Evolutionary conservation across 2,888 invertebrate genomes (phyloP).

Genomic region (Drosophila merina): DNA sequence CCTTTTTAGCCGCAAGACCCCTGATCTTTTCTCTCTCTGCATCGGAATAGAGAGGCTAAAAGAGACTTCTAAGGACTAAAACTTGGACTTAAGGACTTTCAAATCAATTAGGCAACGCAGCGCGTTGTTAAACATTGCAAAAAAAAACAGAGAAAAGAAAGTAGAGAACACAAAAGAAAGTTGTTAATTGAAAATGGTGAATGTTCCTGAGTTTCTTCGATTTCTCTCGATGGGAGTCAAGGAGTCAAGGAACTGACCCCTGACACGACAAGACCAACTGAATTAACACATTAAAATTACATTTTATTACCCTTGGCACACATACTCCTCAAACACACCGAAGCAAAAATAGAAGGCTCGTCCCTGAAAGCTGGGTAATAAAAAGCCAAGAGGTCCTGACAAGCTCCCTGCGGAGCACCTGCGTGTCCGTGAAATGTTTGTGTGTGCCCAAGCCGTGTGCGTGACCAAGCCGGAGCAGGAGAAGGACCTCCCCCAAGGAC

Average conservation of each 20-base stretch:
- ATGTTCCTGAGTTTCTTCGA: conserved; percentile 36
- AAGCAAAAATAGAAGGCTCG: conserved; percentile 36
- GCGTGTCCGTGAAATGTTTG: conserved; percentile 71
- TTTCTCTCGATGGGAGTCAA: conserved; percentile 2
- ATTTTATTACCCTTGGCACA: conserved; percentile 56
- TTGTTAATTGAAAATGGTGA: conserved; percentile 72
- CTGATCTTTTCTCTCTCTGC: not conserved
- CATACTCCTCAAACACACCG: conserved; percentile 4
- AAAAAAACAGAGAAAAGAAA: conserved; percentile 32
- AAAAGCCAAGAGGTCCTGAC: conserved; percentile 42
- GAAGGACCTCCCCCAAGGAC: conserved; percentile 12
- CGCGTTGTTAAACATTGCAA: conserved; percentile 53
- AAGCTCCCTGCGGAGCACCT: conserved; percentile 49
- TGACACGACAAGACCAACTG: conserved; percentile 61
- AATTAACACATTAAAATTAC: conserved; percentile 78
- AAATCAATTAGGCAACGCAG: conserved; percentile 71
- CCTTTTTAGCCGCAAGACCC: not conserved
- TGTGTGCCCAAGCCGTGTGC: conserved; percentile 55
- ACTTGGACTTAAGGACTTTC: conserved; percentile 43
- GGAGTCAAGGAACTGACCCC: conserved; percentile 33
- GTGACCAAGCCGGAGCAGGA: conserved; percentile 60
- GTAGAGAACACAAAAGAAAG: conserved; percentile 57
- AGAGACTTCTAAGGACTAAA: conserved; percentile 6
- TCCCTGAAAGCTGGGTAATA: conserved; percentile 57
- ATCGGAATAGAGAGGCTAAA: not conserved